Evolutionary conservation across 2,797 vertebrate genomes (phyloP).

Genomic region (Hephaestus fuliginosus): DNA sequence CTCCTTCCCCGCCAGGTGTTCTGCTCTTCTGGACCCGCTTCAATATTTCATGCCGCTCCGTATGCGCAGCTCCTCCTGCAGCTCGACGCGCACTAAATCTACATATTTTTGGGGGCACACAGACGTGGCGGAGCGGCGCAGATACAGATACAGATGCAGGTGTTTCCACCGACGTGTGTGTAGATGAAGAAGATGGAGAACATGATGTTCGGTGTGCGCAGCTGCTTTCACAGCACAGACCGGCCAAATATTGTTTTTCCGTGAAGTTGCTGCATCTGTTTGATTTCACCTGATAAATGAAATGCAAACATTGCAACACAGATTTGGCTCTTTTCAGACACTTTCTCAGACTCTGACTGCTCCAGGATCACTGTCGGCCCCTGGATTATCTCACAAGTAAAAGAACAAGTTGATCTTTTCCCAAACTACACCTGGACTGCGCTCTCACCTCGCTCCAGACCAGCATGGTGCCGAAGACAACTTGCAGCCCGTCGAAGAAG

Average conservation of each 20-base stretch:
- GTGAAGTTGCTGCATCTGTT: not conserved
- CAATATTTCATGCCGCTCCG: conserved; percentile 77
- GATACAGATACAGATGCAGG: conserved; percentile 47
- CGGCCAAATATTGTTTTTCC: not conserved
- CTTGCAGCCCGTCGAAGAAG: conserved; percentile 97
- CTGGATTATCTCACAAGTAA: no score
- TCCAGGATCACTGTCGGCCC: no score
- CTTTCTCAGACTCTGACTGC: no score
- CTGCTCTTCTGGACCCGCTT: conserved; percentile 68
- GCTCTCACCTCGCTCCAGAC: conserved; percentile 94
- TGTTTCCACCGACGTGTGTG: conserved; percentile 25
- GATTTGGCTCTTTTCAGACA: not conserved
- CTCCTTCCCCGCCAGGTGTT: conserved; percentile 70
- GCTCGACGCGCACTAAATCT: conserved; percentile 51
- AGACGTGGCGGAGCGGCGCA: conserved; percentile 2
- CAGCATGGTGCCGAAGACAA: conserved; percentile 95
- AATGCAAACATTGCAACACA: not conserved
- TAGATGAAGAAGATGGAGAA: conserved; percentile 40
- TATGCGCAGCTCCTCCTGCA: conserved; percentile 61
- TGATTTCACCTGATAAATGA: not conserved
- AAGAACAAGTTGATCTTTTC: no score
- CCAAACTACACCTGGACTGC: not conserved
- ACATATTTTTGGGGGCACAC: conserved; percentile 58
- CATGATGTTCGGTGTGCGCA: conserved; percentile 19
- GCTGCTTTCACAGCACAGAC: conserved; percentile 34